phyloP scores from a whole-genome alignment of 2,797 vertebrate species.

The Tolypeutes matacus region DNA sequence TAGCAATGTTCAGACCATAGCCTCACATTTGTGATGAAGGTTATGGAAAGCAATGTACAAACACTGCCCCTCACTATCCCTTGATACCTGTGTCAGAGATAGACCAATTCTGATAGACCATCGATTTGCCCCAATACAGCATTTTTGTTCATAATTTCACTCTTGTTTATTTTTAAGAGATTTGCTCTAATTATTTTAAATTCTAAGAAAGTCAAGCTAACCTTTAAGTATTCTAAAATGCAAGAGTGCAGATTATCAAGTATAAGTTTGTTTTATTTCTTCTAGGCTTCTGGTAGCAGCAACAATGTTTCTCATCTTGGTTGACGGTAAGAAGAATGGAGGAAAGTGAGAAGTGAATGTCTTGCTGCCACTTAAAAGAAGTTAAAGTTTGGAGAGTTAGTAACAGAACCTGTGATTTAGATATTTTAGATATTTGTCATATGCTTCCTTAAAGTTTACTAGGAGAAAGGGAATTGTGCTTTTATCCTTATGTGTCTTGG shows the following conservation, averaged over 20 bases:
- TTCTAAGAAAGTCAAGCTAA: background rate
- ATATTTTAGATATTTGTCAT: background rate
- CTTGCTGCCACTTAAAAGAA: background rate
- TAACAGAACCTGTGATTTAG: background rate
- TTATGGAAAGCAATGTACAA: background rate
- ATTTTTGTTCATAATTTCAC: slow-evolving; percentile 45
- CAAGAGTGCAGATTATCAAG: background rate
- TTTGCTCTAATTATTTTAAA: background rate
- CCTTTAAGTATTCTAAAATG: slow-evolving; percentile 13
- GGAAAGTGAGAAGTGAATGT: background rate
- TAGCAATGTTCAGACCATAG: background rate
- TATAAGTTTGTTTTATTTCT: slow-evolving; percentile 10
- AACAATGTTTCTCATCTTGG: background rate
- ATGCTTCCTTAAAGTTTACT: background rate
- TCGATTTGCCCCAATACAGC: background rate
- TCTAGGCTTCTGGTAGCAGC: background rate
- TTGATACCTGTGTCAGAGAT: background rate
- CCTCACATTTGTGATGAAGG: background rate
- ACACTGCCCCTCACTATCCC: background rate
- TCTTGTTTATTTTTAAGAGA: slow-evolving; percentile 47
- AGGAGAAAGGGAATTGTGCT: background rate
- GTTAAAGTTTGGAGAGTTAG: background rate
- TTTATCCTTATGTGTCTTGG: background rate
- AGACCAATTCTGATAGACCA: background rate
- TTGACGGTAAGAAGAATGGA: background rate